phyloP scores from a whole-genome alignment of 2,888 invertebrate species.

The Volucella zonaria region DNA sequence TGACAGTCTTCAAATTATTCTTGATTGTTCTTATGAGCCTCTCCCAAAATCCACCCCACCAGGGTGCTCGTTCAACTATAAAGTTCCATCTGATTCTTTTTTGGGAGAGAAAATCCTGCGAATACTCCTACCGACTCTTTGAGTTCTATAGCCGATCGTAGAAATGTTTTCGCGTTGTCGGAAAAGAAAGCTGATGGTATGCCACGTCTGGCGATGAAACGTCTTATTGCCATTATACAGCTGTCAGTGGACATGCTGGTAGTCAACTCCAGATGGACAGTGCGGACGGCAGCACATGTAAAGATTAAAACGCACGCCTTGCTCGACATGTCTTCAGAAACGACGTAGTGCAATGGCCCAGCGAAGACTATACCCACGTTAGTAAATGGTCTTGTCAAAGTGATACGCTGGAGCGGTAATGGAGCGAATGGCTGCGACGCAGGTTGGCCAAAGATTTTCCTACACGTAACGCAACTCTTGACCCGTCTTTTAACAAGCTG shows the following conservation, averaged over 20 bases:
- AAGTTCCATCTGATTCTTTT: slow-evolving; percentile 21
- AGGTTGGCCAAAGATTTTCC: no score
- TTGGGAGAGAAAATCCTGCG: slow-evolving; percentile 1
- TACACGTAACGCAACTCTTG: no score
- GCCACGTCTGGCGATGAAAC: slow-evolving; percentile 10
- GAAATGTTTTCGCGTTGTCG: slow-evolving; percentile 8
- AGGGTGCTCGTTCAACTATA: slow-evolving; percentile 33
- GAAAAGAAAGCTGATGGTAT: slow-evolving; percentile 11
- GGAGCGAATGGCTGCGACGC: no score
- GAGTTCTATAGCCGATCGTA: slow-evolving; percentile 4
- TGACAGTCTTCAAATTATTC: slow-evolving; percentile 51
- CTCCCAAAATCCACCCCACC: slow-evolving; percentile 71
- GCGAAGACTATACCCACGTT: no score
- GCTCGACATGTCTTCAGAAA: not conserved
- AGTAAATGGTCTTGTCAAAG: no score
- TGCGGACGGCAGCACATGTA: slow-evolving; percentile 17
- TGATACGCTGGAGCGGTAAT: no score
- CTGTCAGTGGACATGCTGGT: slow-evolving; percentile 13
- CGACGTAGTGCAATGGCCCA: no score
- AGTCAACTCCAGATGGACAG: slow-evolving; percentile 23
- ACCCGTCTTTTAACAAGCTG: no score
- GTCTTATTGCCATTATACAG: slow-evolving; percentile 5
- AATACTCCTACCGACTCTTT: not conserved
- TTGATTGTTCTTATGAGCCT: slow-evolving; percentile 61
- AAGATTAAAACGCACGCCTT: slow-evolving; percentile 33